phyloP scores from a whole-genome alignment of 2,113 vertebrate genomes.

The Chascanopsetta lugubris region DNA sequence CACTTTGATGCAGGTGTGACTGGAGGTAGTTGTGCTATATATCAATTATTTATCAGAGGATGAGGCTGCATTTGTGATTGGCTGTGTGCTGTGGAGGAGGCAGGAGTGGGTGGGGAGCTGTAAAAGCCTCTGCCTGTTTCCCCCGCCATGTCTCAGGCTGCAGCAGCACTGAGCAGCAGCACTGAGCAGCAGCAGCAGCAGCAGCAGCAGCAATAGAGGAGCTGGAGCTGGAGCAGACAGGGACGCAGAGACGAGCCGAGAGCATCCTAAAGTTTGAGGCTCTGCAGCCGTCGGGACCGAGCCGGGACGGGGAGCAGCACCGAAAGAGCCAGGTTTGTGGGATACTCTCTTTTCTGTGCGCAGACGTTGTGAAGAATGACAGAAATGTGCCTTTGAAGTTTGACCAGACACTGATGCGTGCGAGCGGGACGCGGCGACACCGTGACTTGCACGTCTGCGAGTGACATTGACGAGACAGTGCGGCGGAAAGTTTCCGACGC shows the following conservation, averaged over 20 bases:
- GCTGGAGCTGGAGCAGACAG: slow-evolving; percentile 18
- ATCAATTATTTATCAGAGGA: not conserved
- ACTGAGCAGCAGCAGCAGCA: slow-evolving; percentile 13
- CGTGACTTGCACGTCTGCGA: not conserved
- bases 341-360: not conserved
- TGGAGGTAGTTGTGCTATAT: not conserved
- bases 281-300: slow-evolving; percentile 26
- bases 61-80: slow-evolving; percentile 60
- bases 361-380: not conserved
- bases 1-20: not conserved
- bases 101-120: slow-evolving; percentile 62
- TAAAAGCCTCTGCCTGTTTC: slow-evolving; percentile 39
- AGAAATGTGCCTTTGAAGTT: not conserved
- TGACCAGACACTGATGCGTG: too few species aligned
- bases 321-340: slow-evolving; percentile 55
- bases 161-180: slow-evolving; percentile 32
- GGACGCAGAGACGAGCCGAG: slow-evolving; percentile 9
- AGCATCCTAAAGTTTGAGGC: slow-evolving; percentile 67
- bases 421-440: too few species aligned
- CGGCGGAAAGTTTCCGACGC: not conserved
- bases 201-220: not conserved
- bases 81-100: slow-evolving; percentile 45
- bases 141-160: slow-evolving; percentile 27
- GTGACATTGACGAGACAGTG: not conserved
- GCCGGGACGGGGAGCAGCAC: not conserved